Conservation (phyloP, 2,888 invertebrate species). For the Cosmorhoe ocellata region DNA sequence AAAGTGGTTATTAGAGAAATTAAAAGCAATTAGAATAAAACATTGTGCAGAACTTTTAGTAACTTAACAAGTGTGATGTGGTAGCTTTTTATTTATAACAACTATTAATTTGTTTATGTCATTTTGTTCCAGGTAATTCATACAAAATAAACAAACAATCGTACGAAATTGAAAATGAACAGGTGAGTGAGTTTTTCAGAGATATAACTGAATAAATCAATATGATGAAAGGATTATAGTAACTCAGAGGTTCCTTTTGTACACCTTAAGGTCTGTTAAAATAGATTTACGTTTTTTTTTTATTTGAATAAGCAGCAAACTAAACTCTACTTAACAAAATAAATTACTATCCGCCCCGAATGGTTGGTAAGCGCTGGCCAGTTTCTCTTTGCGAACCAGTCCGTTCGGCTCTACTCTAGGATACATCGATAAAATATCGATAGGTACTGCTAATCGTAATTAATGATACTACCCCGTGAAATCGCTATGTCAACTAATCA, state of each 20-base stretch:
- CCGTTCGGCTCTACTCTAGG: conserved; percentile 46
- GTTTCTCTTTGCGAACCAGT: conserved; percentile 75
- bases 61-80: too few species aligned
- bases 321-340: conserved; percentile 21
- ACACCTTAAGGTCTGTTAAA: too few species aligned
- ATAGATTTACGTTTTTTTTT: too few species aligned
- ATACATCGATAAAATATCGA: conserved; percentile 71
- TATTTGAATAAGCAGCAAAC: neutral
- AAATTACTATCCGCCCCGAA: conserved; percentile 51
- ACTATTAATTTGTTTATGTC: neutral
- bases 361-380: conserved; percentile 63
- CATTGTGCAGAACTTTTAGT: too few species aligned
- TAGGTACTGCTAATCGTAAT: conserved; percentile 73
- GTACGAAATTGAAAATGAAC: neutral
- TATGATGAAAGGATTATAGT: too few species aligned
- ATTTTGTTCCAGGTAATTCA: conserved; percentile 54
- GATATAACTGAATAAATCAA: too few species aligned
- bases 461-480: conserved; percentile 70
- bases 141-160: neutral
- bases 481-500: conserved; percentile 71
- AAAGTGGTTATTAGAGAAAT: too few species aligned
- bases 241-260: too few species aligned
- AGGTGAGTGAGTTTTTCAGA: conserved; percentile 9
- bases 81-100: too few species aligned
- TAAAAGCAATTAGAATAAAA: neutral